phyloP scores from a whole-genome alignment of 2,797 vertebrate species.

The Capromys pilorides region DNA sequence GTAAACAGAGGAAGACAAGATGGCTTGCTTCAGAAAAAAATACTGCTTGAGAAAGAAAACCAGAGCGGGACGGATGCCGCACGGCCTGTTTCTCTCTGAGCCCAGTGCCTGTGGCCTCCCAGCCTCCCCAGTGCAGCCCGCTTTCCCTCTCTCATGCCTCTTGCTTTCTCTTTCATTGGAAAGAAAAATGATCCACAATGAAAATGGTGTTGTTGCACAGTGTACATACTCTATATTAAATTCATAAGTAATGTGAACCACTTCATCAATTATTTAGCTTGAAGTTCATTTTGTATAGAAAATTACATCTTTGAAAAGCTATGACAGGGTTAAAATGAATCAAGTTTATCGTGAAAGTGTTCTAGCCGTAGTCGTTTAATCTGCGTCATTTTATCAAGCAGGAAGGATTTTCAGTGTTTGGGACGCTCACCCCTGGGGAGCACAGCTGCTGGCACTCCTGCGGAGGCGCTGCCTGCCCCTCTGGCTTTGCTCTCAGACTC shows the following conservation, averaged over 20 bases:
- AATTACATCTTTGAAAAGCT: constrained; percentile 57
- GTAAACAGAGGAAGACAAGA: background rate
- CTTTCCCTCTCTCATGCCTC: background rate
- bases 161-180: background rate
- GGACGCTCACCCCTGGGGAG: background rate
- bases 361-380: background rate
- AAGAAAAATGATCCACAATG: background rate
- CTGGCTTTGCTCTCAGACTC: rapidly evolving
- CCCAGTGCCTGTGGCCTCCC: rapidly evolving
- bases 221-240: background rate
- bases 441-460: rapidly evolving
- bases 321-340: constrained; percentile 67
- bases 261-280: constrained; percentile 36
- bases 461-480: background rate
- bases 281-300: constrained; percentile 60
- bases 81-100: rapidly evolving
- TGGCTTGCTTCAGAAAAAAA: background rate
- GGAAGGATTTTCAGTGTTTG: constrained; percentile 26
- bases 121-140: background rate
- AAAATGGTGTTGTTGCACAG: background rate
- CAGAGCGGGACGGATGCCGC: rapidly evolving
- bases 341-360: constrained; percentile 48
- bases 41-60: background rate
- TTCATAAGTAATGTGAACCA: constrained; percentile 8
- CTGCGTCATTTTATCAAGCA: constrained; percentile 56